Base-by-base conservation (phyloP, 2,113 vertebrate genomes). In the Crotalus viridis region DNA sequence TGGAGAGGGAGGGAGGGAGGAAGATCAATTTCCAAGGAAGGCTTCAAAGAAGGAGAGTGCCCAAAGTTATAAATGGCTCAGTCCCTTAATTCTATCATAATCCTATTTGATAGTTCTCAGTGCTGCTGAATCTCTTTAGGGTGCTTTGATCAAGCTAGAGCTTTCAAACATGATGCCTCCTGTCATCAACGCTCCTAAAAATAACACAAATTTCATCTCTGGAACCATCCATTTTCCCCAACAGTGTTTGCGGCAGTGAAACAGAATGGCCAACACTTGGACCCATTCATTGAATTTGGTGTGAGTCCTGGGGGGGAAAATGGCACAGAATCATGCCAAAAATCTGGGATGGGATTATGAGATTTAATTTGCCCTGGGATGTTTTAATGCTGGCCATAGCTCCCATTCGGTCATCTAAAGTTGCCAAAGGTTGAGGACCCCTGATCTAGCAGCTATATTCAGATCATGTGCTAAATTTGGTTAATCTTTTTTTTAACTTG, bases 81-180 rank as follows among this genome's bases (percentile, higher is more conserved):
- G 91, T 97, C 96, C 95, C 96, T 98, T 97, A 97, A 98, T 97
- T 98, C 96, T 96, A 94, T 96, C 94, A 93, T 98, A 98, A 98
- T 98, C 97, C 96, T 97, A 96, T 98, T 98, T 98, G 96, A 98
- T 97, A 96, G 96, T 97, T 98, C 96, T 97, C 95, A 92, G 95
- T 94, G 93, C 95, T 93, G 91, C 95, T 96, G 97, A 98, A 97
- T 97, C 96, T 97, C 96, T 98, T 98, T 95, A 97, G 96, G 95
- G 90, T 92, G 95, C 97, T 98, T 98, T 98, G 98, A 98, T 98
- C 97, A 97, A 97, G 96, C 95, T 95, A 96, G 94, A 85, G 96
- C 95, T 96, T 98, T 97, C 94, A 97, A 96, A 97, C 96, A 95
- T 96, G 94, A 95, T 96, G 94, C 94, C 94, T 97, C 95, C 94